A percentile compares a stretch with the other conserved stretches of the same genome.
These are phyloP conservation scores for Piprites chloris DNA, from an alignment of 2,113 vertebrate species.

Conservation along the genomic window DNA sequence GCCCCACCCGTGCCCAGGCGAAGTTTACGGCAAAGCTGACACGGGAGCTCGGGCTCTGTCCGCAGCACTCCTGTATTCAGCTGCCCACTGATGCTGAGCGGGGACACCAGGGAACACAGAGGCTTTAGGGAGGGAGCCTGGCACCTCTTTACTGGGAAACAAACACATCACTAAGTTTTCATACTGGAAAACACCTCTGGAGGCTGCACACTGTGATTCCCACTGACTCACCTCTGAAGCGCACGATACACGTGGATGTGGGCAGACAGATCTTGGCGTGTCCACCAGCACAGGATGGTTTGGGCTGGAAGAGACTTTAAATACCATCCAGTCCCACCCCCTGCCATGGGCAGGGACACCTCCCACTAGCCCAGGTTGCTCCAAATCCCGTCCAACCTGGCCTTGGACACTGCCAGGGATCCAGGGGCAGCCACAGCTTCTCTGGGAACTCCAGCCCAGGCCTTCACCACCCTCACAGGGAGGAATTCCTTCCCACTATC, in stretches of 20 bases:
- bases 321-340: neutral
- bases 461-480: neutral
- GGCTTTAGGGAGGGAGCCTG: neutral
- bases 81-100: fast-evolving
- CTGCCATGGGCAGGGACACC: neutral
- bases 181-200: neutral
- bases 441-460: neutral
- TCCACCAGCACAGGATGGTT: neutral
- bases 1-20: fast-evolving
- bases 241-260: fast-evolving
- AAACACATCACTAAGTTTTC: neutral
- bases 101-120: fast-evolving
- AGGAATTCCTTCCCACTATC: neutral
- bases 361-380: fast-evolving
- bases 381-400: neutral
- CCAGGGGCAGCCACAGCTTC: neutral
- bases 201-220: fast-evolving
- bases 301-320: neutral
- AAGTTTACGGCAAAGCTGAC: fast-evolving
- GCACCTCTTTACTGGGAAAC: neutral
- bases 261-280: neutral
- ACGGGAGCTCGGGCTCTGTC: neutral
- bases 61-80: neutral
- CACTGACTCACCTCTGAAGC: fast-evolving
- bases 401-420: neutral